Evolutionary conservation across 2,888 invertebrate genomes (phyloP), one percentile per base, ranked within the genome.

Genomic region (Cinara cedri): DNA sequence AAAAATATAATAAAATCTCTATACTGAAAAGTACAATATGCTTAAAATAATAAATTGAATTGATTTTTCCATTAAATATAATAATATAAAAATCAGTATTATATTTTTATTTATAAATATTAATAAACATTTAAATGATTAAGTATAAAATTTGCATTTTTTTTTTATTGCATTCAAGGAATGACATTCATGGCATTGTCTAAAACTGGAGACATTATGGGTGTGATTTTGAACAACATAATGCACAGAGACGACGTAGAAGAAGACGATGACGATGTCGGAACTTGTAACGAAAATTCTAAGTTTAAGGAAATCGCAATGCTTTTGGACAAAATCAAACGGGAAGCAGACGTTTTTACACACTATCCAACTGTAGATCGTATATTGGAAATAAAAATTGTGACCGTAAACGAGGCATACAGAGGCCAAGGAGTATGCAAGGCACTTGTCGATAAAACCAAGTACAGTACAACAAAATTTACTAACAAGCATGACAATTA

Each of bases 361-460:
- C 88, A 87, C 83, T 91, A 88, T 83, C 89, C 90, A 0, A 86
- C 87, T 3, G 87, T 89, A 0, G 84, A 89, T 34, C 87, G 86
- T 51, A 85, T 89, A 57, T 86, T 91, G 72, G 91, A 90, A 72
- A 86, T 92, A n/a, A 90, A 90, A 83, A 89, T 92, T 51, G 86
- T 91, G 0, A 90, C 91, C 0, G 92, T 92, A 1, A 90, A 92
- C 83, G 87, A 87, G 0, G 86, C 86, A n/a, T 91, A 90, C 88
- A 87, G 92, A 82, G 90, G 90, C 70, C 88, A 88, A 82, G 92
- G 92, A 3, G 89, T 92, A 81, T 91, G 90, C 83, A 90, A 89
- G 82, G 87, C 87, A 24, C 86, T 92, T 16, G 85, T 91, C 82
- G 86, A 88, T 72, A 89, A 87, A 83, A 88, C 91, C 3, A 89